Conservation (phyloP, 2,888 invertebrate species). For the Nomada flava region DNA sequence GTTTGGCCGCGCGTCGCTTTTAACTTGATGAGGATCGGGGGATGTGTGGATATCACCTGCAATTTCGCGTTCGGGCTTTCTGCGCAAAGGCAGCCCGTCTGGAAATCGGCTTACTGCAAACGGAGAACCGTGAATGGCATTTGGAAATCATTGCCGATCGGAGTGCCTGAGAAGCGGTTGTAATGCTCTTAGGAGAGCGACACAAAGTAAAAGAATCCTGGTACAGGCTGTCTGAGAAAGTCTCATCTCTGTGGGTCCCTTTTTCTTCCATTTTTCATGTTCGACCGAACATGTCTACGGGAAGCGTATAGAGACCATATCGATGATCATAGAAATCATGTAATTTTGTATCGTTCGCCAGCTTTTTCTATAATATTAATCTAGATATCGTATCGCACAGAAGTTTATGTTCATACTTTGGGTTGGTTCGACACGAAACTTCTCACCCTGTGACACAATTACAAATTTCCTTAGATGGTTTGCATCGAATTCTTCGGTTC, state of each 20-base stretch:
- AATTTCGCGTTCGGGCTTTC: constrained; percentile 50
- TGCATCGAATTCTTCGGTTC: no score
- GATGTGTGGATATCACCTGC: constrained; percentile 24
- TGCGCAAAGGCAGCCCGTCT: constrained; percentile 24
- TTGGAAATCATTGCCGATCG: constrained; percentile 61
- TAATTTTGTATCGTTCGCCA: no score
- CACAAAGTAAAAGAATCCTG: constrained; percentile 51
- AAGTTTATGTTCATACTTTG: no score
- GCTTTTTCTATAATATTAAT: no score
- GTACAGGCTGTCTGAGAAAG: constrained; percentile 20
- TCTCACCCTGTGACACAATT: no score
- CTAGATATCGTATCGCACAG: no score
- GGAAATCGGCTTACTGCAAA: constrained; percentile 62
- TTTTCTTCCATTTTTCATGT: constrained; percentile 16
- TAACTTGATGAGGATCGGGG: constrained; percentile 51
- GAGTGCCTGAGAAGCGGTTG: constrained; percentile 37
- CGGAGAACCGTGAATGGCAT: constrained; percentile 56
- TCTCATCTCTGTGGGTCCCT: neutral
- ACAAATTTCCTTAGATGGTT: no score
- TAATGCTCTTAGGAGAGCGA: constrained; percentile 58
- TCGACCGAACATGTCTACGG: neutral
- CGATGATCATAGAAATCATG: neutral
- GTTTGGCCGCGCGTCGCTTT: constrained; percentile 50
- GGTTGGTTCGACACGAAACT: no score
- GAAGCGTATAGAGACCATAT: neutral